These are phyloP conservation scores for Neodiprion virginianus DNA, from an alignment of 1,140 invertebrate genomes.

Conservation along the genomic window DNA sequence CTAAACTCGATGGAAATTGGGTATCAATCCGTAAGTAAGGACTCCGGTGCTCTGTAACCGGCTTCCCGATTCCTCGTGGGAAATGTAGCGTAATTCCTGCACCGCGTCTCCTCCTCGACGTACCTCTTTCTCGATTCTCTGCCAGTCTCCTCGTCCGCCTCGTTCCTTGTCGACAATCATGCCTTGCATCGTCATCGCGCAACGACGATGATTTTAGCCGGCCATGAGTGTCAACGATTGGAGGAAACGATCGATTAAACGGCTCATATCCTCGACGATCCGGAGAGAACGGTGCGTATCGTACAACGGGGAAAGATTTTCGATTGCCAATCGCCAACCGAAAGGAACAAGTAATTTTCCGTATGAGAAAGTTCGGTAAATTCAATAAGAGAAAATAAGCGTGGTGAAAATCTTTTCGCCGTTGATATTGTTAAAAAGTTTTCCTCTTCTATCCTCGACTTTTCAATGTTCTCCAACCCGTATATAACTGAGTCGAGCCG, in stretches of 20 bases:
- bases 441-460: neutral
- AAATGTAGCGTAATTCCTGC: slow-evolving; percentile 41
- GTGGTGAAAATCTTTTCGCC: neutral
- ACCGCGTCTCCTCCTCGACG: slow-evolving; percentile 32
- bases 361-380: neutral
- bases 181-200: neutral
- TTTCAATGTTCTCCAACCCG: too few relatives aligned
- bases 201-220: neutral
- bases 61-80: slow-evolving; percentile 47
- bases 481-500: too few relatives aligned
- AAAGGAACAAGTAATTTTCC: neutral
- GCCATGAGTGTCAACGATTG: too few relatives aligned
- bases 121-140: slow-evolving; percentile 17
- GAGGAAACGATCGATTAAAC: too few relatives aligned
- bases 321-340: neutral
- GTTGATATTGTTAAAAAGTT: neutral
- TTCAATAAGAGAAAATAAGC: neutral
- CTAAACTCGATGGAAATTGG: slow-evolving; percentile 54
- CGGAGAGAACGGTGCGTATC: neutral
- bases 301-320: neutral
- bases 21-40: slow-evolving; percentile 56
- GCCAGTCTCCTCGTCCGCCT: slow-evolving; percentile 20
- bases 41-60: slow-evolving; percentile 37
- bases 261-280: too few relatives aligned
- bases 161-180: slow-evolving; percentile 13